These are phyloP conservation scores for Gopherus evgoodei DNA, from an alignment of 2,113 vertebrate species.

Conservation along the genomic window DNA sequence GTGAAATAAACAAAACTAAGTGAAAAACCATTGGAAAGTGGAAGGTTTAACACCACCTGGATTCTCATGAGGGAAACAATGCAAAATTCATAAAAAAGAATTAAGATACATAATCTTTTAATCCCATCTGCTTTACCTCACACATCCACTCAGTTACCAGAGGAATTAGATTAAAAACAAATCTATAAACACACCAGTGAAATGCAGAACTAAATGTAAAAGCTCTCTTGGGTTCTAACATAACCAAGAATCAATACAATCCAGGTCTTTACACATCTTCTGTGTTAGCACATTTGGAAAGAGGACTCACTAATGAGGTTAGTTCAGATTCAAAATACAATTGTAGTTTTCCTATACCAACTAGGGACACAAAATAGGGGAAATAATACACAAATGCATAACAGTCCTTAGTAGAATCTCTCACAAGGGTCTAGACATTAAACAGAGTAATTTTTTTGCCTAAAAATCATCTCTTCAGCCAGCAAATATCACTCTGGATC, in stretches of 20 bases:
- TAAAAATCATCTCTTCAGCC: not conserved
- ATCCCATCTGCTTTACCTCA: not conserved
- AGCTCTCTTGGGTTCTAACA: not conserved
- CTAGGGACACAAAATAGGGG: too few relatives aligned
- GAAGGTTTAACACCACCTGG: not conserved
- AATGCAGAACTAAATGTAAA: not conserved
- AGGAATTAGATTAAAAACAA: not conserved
- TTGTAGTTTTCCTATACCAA: not conserved
- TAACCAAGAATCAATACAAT: not conserved
- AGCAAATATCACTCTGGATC: not conserved
- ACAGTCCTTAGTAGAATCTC: not conserved
- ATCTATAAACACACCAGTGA: not conserved
- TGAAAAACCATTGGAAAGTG: not conserved
- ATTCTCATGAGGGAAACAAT: not conserved
- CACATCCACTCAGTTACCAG: not conserved
- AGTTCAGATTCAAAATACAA: not conserved
- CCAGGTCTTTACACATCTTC: not conserved
- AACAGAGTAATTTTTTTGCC: not conserved
- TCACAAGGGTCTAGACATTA: not conserved
- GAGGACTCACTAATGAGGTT: too few relatives aligned
- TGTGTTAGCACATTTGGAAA: not conserved
- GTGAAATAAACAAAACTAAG: not conserved
- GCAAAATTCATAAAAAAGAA: not conserved
- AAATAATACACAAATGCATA: not conserved
- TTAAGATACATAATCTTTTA: not conserved